Base-by-base conservation (phyloP, 2,888 invertebrate species). In the Epicampocera succincta region DNA sequence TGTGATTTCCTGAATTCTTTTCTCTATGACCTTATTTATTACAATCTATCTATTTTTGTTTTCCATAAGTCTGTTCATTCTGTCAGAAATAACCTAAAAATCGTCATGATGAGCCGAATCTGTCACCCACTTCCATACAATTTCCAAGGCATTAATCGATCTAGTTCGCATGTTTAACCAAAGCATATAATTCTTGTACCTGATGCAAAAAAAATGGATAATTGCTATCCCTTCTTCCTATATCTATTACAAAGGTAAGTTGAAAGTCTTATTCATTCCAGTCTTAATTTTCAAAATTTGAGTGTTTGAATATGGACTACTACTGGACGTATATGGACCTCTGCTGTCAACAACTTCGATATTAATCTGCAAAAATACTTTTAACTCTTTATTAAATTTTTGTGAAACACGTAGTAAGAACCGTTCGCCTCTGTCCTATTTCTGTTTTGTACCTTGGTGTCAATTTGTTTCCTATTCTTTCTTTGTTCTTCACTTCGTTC, bases 391-490 rank as follows among this genome's bases (percentile, higher is more conserved):
- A n/a, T n/a, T n/a, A n/a, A n/a, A n/a, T n/a, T n/a, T n/a, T n/a
- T n/a, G n/a, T n/a, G n/a, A n/a, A n/a, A n/a, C n/a, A n/a, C n/a
- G 15, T 15, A 4, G 25, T 65, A 3, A 65, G 38, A 38, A 65
- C 38, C 1, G 48, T 50, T 38, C n/a, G n/a, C n/a, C n/a, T n/a
- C 38, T 50, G 48, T 33, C 13, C n/a, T 65, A 48, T 46, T 69
- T 56, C 69, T 13, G 8, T 33, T 19, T 46, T 69, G 9, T 69
- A 69, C n/a, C 56, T 15, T 8, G 56, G 56, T 11, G 68, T 56
- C 3, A 68, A 13, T 68, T 68, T 68, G 3, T 68, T 68, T 12
- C 68, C n/a, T n/a, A 66, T 21, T 66, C 52, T 50, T 52, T 66
- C 52, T 11, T 66, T 52, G 19, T 21, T 65, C 8, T 11, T 54